Evolutionary conservation across 2,888 invertebrate species (phyloP).

Genomic region (Crepidodera aurea): DNA sequence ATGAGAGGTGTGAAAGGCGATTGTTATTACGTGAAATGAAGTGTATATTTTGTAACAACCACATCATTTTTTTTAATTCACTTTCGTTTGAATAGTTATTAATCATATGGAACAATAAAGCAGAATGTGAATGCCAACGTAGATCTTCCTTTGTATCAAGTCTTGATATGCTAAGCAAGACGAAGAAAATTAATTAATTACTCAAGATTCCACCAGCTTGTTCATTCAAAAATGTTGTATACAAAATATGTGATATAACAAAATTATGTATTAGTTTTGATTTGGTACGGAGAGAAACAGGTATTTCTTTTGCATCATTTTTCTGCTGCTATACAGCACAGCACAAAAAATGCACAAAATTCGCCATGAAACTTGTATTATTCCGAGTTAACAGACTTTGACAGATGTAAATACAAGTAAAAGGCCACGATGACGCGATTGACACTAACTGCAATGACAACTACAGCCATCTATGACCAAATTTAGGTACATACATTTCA

Average conservation of each 20-base stretch:
- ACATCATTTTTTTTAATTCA: slow-evolving; percentile 10
- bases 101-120: slow-evolving; percentile 10
- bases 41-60: slow-evolving; percentile 13
- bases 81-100: slow-evolving; percentile 21
- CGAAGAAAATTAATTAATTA: background rate
- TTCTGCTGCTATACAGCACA: background rate
- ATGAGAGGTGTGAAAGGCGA: slow-evolving; percentile 11
- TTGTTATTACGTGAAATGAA: slow-evolving; percentile 16
- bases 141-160: background rate
- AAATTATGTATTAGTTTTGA: background rate
- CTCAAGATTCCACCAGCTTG: background rate
- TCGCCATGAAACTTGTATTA: too few species aligned
- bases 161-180: background rate
- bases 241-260: background rate
- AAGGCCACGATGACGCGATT: too few species aligned
- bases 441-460: too few species aligned
- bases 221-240: background rate
- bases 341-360: too few species aligned
- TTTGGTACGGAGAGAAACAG: background rate
- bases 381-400: too few species aligned
- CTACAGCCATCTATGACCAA: too few species aligned
- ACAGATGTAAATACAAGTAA: too few species aligned
- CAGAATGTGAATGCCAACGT: slow-evolving; percentile 12
- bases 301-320: background rate
- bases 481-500: too few species aligned